Conservation (phyloP, 2,113 vertebrate genomes). For the Caretta caretta region DNA sequence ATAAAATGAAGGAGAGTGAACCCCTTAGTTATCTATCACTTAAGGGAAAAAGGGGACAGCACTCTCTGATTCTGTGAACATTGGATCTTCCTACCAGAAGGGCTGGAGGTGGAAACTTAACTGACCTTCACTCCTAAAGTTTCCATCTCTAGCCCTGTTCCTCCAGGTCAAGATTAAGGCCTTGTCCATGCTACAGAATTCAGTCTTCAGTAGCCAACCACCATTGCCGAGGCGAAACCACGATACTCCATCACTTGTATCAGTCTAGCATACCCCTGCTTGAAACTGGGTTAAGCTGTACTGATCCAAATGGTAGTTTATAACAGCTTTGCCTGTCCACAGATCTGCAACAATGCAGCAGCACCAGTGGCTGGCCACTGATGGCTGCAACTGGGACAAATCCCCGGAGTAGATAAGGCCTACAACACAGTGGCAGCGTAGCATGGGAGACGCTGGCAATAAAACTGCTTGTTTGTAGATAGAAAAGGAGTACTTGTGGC, state of each 20-base stretch:
- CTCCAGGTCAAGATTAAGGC: neutral
- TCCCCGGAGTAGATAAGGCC: neutral
- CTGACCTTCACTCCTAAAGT: neutral
- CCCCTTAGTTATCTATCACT: too few species aligned
- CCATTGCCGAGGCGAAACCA: neutral
- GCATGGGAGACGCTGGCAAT: neutral
- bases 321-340: neutral
- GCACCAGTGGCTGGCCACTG: neutral
- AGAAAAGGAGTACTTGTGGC: neutral
- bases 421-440: neutral
- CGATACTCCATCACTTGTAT: neutral
- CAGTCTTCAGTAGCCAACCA: neutral
- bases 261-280: neutral
- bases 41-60: too few species aligned
- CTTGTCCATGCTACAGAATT: neutral
- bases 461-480: neutral
- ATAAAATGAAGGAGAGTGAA: neutral
- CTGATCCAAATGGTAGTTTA: neutral
- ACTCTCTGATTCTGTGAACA: too few species aligned
- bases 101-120: neutral
- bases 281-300: neutral
- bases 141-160: too few species aligned
- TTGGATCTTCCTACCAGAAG: neutral
- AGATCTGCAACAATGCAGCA: accelerated
- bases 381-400: neutral